Evolutionary conservation across 2,113 vertebrate species (phyloP).

Genomic region (Xenopus laevis): DNA sequence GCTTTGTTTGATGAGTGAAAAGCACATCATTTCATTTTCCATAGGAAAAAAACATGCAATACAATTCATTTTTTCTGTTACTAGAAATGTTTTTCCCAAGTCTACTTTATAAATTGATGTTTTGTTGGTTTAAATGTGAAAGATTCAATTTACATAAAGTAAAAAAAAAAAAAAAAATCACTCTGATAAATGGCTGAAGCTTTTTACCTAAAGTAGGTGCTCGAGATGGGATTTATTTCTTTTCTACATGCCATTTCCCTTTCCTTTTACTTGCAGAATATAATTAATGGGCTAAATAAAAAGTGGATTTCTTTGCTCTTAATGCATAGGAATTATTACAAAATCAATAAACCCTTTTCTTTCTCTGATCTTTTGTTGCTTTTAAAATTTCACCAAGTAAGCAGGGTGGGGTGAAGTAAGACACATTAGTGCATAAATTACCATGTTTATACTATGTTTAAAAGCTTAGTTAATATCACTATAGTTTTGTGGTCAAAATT

Average conservation of each 20-base stretch:
- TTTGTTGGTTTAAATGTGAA: slow-evolving; percentile 33
- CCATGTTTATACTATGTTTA: slow-evolving; percentile 46
- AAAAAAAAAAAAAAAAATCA: slow-evolving; percentile 49
- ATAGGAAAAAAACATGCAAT: no score
- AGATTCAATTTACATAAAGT: slow-evolving; percentile 40
- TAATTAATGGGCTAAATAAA: slow-evolving; percentile 58
- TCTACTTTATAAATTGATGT: not conserved
- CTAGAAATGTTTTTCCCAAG: no score
- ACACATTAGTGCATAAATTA: slow-evolving; percentile 61
- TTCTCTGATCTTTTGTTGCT: slow-evolving; percentile 53
- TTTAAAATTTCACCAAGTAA: slow-evolving; percentile 55
- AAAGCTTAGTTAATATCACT: slow-evolving; percentile 45
- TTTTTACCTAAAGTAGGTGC: slow-evolving; percentile 54
- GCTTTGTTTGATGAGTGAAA: no score
- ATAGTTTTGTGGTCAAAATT: slow-evolving; percentile 43
- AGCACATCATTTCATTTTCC: no score
- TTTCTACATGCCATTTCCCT: slow-evolving; percentile 52
- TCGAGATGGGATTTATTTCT: slow-evolving; percentile 57
- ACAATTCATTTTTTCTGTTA: no score
- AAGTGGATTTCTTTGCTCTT: slow-evolving; percentile 34
- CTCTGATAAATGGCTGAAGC: slow-evolving; percentile 51
- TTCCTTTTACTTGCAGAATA: slow-evolving; percentile 53
- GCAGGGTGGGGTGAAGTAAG: slow-evolving; percentile 55
- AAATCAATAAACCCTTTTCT: slow-evolving; percentile 58
- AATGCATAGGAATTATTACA: slow-evolving; percentile 54